A percentile compares a stretch with the other conserved stretches of the same genome.
These are phyloP conservation scores for Misgurnus anguillicaudatus DNA, from an alignment of 2,113 vertebrate genomes.

Conservation along the genomic window DNA sequence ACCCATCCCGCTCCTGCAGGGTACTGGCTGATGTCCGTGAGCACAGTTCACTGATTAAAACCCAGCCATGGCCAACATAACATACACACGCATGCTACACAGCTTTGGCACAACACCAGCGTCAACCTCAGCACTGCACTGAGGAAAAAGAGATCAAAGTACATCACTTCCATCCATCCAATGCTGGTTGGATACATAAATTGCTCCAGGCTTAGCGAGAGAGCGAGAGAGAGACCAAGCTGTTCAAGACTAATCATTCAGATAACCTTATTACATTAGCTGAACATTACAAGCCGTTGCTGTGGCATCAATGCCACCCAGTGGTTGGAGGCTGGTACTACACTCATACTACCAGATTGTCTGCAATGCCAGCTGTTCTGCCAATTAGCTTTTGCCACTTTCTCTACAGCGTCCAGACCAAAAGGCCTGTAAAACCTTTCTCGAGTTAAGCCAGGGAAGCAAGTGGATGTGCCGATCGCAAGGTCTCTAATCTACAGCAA, in stretches of 20 bases:
- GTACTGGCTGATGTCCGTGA: slow-evolving; percentile 36
- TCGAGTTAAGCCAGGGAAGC: slow-evolving; percentile 15
- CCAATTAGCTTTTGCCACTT: slow-evolving; percentile 46
- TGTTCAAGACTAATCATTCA: slow-evolving; percentile 23
- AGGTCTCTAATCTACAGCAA: slow-evolving; percentile 45
- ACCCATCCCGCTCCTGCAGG: slow-evolving; percentile 41
- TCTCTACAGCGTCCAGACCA: slow-evolving; percentile 33
- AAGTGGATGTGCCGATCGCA: slow-evolving; percentile 50
- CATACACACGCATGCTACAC: slow-evolving; percentile 11
- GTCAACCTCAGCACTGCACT: slow-evolving; percentile 12
- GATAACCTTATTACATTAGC: slow-evolving; percentile 6
- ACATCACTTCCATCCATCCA: slow-evolving; percentile 44
- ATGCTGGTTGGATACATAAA: slow-evolving; percentile 34
- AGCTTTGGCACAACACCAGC: slow-evolving; percentile 24
- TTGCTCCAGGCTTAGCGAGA: slow-evolving; percentile 34
- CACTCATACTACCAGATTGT: background rate
- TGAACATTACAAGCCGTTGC: background rate
- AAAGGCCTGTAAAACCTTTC: slow-evolving; percentile 40
- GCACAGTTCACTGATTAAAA: slow-evolving; percentile 46
- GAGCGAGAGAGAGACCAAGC: slow-evolving; percentile 16
- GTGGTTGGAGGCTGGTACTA: slow-evolving; percentile 21
- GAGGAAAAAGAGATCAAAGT: slow-evolving; percentile 41
- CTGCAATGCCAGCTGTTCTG: slow-evolving; percentile 15
- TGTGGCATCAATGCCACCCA: slow-evolving; percentile 52
- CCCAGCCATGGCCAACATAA: slow-evolving; percentile 31